Conservation (phyloP, 2,113 vertebrate genomes). For the Perca flavescens region DNA sequence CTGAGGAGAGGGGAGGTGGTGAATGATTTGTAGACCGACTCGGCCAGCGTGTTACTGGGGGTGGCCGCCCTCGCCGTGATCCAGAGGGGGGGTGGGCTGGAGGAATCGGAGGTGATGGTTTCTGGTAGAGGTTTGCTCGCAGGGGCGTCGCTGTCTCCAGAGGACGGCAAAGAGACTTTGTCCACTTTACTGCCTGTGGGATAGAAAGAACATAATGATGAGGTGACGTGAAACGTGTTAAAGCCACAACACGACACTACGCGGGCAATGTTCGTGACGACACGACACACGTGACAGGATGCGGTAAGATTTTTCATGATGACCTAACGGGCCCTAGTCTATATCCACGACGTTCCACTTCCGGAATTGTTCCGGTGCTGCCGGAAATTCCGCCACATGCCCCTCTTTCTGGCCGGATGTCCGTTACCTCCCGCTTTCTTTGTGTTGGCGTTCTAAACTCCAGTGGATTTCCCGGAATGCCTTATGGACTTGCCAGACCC, state of each 20-base stretch:
- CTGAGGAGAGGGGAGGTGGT: constrained; percentile 80
- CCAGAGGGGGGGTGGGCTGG: constrained; percentile 79
- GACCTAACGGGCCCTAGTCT: not conserved
- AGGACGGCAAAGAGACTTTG: not conserved
- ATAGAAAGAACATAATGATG: constrained; percentile 2
- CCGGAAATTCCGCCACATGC: too few species aligned
- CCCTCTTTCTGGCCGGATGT: too few species aligned
- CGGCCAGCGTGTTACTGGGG: constrained; percentile 63
- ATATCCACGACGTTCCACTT: too few species aligned
- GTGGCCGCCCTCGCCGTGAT: constrained; percentile 40
- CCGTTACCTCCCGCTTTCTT: too few species aligned
- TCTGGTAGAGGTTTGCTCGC: constrained; percentile 57
- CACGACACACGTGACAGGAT: too few species aligned
- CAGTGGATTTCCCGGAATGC: too few species aligned
- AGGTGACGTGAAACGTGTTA: not conserved
- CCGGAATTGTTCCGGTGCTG: too few species aligned
- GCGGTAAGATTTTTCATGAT: not conserved
- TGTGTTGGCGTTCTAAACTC: too few species aligned
- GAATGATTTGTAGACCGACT: constrained; percentile 64
- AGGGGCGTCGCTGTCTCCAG: constrained; percentile 9
- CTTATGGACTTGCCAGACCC: too few species aligned
- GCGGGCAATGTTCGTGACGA: too few species aligned
- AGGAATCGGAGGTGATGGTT: constrained; percentile 80
- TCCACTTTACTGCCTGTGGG: constrained; percentile 21
- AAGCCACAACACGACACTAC: not conserved